Evolutionary conservation across 2,113 vertebrate genomes (phyloP).

Genomic region (Lamprotornis superbus): DNA sequence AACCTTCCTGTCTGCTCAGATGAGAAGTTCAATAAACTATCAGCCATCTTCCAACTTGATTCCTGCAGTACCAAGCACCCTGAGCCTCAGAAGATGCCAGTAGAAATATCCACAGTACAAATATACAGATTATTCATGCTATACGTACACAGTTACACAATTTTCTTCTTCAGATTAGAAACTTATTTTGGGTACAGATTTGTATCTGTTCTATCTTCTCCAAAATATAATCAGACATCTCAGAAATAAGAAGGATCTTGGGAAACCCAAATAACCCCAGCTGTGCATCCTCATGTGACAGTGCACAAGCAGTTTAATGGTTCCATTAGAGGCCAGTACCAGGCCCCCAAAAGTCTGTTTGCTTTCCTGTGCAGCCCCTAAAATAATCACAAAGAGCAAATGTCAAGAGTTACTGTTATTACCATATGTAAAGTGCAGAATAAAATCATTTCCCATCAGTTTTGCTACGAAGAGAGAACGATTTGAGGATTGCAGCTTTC

Average conservation of each 20-base stretch:
- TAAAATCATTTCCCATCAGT: slow-evolving; percentile 39
- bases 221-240: neutral
- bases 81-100: neutral
- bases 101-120: neutral
- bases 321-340: neutral
- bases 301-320: neutral
- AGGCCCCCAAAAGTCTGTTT: neutral
- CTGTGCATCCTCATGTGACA: neutral
- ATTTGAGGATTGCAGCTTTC: neutral
- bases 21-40: neutral
- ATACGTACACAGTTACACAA: accelerated
- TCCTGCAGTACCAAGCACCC: neutral
- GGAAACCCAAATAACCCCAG: neutral
- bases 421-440: slow-evolving; percentile 50
- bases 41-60: neutral
- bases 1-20: neutral
- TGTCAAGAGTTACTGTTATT: slow-evolving; percentile 37
- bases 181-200: neutral
- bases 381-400: slow-evolving; percentile 40
- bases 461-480: neutral
- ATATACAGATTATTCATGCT: accelerated
- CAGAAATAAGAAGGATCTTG: neutral
- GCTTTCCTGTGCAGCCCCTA: neutral
- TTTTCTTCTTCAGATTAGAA: neutral
- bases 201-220: neutral